Evolutionary conservation across 2,888 invertebrate genomes (phyloP), one percentile per base, ranked within the genome.

Genomic region (Hydraecia micacea): DNA sequence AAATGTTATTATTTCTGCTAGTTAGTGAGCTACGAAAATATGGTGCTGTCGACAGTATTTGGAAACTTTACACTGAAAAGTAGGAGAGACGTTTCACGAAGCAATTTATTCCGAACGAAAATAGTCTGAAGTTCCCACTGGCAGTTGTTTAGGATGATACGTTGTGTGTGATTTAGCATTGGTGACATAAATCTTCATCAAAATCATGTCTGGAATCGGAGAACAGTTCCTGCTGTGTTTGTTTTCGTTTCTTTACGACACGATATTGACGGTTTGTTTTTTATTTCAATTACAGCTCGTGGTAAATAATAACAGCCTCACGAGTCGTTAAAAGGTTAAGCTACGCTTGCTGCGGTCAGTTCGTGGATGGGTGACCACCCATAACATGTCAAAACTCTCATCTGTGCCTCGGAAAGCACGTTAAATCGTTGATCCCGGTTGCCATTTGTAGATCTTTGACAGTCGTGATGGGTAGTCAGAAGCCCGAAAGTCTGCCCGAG

Each of bases 41-140:
- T 93, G 91, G 89, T 84, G 84, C 91, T 92, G 94, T 93, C 95
- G 91, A 91, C 94, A 90, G 88, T 84, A 89, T 93, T 91, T 90
- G 82, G 94, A 93, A 96, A 96, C 94, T 93, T 93, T 93, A 95
- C 91, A 95, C 95, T 94, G 94, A 95, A 95, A 95, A 94, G 93
- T 95, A 92, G 93, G 92, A 92, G 92, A 91, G 93, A 90, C 90
- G 88, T 88, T 85, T 89, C 86, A 88, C 86, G 83, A 83, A 89
- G 91, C 88, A 92, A 94, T 95, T 93, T 93, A 95, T 93, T 93
- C 92, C 87, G 78, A 84, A 92, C 92, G 84, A 90, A 93, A 95
- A 95, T 94, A 95, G 93, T 91, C 87, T 87, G 84, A 68, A 88
- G 68, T 88, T 88, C 86, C 74, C 83, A 69, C 76, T 79, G 76